Base-by-base conservation (phyloP, 1,140 invertebrate genomes). In the Pararge aegeria region DNA sequence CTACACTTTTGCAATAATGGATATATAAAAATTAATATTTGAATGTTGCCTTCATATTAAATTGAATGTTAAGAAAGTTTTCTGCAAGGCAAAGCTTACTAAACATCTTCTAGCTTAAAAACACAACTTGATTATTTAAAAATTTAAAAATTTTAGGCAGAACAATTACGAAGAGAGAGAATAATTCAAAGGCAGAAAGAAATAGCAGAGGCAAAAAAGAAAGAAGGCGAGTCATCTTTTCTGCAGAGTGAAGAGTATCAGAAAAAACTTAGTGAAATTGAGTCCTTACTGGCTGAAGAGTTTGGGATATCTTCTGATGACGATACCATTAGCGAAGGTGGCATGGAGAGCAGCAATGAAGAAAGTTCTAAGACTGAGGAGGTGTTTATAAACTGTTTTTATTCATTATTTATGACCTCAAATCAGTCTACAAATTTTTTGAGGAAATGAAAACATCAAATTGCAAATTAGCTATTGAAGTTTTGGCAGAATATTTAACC, bases 211-310 rank as follows among this genome's bases (percentile, higher is more conserved):
- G 90, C 85, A 2, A 89, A 89, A 64, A 87, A 86, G 62, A 88
- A 87, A 62, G 91, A 93, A 75, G 92, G 92, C 0, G 94, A 95
- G 62, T 93, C 93, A 87, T 91, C 92, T 5, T 94, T 94, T 56
- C 69, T 86, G 19, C 83, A 86, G 92, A 95, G 85, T 92, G 83
- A 87, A 34, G 87, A 90, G 42, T 90, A 90, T 67, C 85, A 88
- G 40, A 90, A 86, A 65, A 87, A 88, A 63, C 63, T 90, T 4
- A 88, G 83, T 70, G 83, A 88, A 64, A 88, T 90, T 63, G 87
- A 90, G 65, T 87, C 83, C 13, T 58, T 87, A 20, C 34, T 90
- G 6, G 84, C 81, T 21, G 83, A 90, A 48, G 87, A 90, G 49
- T 90, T 90, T 79, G 87, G 87, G 0, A 46, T 90, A 3, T 88